Conservation (phyloP, 2,113 vertebrate genomes). For the Danionella cerebrum region DNA sequence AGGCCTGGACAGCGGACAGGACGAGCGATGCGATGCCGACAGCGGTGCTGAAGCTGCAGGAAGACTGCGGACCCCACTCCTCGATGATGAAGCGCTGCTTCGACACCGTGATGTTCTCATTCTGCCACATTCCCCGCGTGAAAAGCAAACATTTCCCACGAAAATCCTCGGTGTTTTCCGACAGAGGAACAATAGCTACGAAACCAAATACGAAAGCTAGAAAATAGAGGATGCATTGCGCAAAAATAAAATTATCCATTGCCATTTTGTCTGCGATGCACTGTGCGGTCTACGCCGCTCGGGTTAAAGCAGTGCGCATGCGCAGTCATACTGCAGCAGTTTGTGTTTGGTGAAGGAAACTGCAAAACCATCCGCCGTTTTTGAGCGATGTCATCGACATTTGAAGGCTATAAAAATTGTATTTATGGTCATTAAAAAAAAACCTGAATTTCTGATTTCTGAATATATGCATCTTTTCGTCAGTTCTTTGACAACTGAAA, state of each 20-base stretch:
- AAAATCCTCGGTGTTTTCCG: conserved; percentile 87
- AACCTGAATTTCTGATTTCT: too few species aligned
- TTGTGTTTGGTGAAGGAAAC: too few species aligned
- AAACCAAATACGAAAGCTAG: conserved; percentile 88
- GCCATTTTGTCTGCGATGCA: conserved; percentile 69
- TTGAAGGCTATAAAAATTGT: too few species aligned
- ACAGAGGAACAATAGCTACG: conserved; percentile 85
- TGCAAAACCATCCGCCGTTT: too few species aligned
- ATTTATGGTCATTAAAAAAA: too few species aligned
- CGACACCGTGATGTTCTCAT: conserved; percentile 89
- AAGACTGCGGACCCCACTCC: conserved; percentile 88
- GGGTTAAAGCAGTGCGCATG: conserved; percentile 44
- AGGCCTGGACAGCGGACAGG: conserved; percentile 87
- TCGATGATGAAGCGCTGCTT: conserved; percentile 90
- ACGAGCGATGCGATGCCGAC: conserved; percentile 84
- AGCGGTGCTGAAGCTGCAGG: conserved; percentile 91
- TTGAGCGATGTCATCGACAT: too few species aligned
- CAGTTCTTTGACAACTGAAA: too few species aligned
- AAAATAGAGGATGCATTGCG: conserved; percentile 84
- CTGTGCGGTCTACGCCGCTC: conserved; percentile 34
- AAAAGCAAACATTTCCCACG: conserved; percentile 89
- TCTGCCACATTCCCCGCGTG: conserved; percentile 93
- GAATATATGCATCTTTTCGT: too few species aligned
- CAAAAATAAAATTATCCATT: conserved; percentile 78
- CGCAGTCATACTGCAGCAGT: conserved; percentile 47